These are phyloP conservation scores for Trachelus troglodyta DNA, from an alignment of 2,888 invertebrate genomes.

Conservation along the genomic window DNA sequence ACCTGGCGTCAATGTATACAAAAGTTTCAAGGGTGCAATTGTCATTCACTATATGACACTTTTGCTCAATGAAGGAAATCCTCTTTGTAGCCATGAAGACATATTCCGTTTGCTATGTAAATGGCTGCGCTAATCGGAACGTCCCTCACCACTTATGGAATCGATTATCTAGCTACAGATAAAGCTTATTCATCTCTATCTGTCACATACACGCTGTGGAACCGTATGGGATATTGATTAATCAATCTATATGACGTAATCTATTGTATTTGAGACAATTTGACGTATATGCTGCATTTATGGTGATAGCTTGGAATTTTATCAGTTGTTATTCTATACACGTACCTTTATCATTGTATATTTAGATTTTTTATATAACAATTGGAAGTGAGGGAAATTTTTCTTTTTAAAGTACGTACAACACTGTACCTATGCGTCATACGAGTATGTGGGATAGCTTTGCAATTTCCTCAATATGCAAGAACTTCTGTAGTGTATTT, in stretches of 20 bases:
- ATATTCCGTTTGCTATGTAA: neutral
- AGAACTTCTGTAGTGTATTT: neutral
- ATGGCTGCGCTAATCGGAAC: neutral
- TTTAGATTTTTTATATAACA: neutral
- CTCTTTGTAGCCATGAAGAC: neutral
- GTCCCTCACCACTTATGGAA: neutral
- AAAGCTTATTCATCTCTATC: neutral
- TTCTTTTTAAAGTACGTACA: neutral
- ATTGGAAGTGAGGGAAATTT: neutral
- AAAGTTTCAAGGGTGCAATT: neutral
- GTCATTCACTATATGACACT: neutral
- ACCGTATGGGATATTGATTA: neutral
- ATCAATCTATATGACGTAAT: neutral
- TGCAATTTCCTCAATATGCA: neutral
- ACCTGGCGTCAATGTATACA: neutral
- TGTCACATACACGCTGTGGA: neutral
- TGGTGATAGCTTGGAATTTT: neutral
- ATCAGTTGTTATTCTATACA: neutral
- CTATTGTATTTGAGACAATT: neutral
- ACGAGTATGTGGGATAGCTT: neutral
- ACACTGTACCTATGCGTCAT: neutral
- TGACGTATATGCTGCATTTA: neutral
- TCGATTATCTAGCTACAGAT: neutral
- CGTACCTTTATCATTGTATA: neutral
- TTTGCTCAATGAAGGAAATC: neutral